A percentile compares a stretch with the other conserved stretches of the same genome.
phyloP scores from a whole-genome alignment of 1,140 invertebrate species.

The Drosophila erecta region DNA sequence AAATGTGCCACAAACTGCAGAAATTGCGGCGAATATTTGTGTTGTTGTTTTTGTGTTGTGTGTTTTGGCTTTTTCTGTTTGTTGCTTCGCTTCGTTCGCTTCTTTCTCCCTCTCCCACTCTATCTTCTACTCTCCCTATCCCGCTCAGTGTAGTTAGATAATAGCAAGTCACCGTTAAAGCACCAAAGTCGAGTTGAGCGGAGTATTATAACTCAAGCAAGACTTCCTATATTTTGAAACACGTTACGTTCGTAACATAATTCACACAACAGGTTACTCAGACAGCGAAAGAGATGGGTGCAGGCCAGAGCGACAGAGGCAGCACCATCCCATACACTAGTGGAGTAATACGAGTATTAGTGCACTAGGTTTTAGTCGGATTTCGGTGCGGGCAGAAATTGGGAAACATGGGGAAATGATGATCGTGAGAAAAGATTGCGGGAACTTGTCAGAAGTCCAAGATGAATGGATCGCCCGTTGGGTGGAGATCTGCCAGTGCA shows the following conservation, averaged over 20 bases:
- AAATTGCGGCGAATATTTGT: slow-evolving; percentile 57
- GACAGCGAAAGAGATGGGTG: slow-evolving; percentile 16
- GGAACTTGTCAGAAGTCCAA: slow-evolving; percentile 42
- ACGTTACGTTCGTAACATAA: slow-evolving; percentile 85
- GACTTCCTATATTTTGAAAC: slow-evolving; percentile 85
- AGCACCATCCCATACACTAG: slow-evolving; percentile 22
- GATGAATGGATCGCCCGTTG: slow-evolving; percentile 30
- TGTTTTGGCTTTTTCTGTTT: slow-evolving; percentile 40
- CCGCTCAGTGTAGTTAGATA: slow-evolving; percentile 63
- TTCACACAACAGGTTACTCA: slow-evolving; percentile 80
- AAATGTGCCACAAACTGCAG: slow-evolving; percentile 80
- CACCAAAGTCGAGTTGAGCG: slow-evolving; percentile 40
- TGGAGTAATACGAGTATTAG: slow-evolving; percentile 33
- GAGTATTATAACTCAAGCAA: slow-evolving; percentile 77
- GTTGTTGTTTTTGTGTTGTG: slow-evolving; percentile 41
- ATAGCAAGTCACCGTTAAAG: slow-evolving; percentile 74
- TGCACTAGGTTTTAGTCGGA: slow-evolving; percentile 26
- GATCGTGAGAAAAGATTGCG: slow-evolving; percentile 53
- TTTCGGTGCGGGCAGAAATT: slow-evolving; percentile 49
- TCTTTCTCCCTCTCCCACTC: slow-evolving; percentile 43
- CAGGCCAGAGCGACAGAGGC: slow-evolving; percentile 14
- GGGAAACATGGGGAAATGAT: slow-evolving; percentile 55
- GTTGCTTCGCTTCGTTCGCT: slow-evolving; percentile 70
- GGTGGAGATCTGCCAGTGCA: slow-evolving; percentile 15
- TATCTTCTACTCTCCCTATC: background rate